Conservation (phyloP, 1,140 invertebrate species). For the Physella acuta region DNA sequence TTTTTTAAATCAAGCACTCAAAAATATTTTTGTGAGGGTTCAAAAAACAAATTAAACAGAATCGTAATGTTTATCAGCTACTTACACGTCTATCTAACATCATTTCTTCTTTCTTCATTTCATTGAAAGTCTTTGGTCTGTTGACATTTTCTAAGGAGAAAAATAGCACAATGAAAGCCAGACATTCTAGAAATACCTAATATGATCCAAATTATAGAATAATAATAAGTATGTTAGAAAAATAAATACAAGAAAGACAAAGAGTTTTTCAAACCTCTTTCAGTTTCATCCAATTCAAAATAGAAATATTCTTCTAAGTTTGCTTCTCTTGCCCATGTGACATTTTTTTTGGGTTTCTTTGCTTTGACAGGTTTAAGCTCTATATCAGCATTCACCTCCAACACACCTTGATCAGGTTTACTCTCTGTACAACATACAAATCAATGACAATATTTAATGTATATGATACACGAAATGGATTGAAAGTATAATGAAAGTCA, state of each 20-base stretch:
- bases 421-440: too few relatives aligned
- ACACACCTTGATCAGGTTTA: too few relatives aligned
- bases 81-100: conserved; percentile 70
- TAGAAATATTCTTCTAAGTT: conserved; percentile 77
- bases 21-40: too few relatives aligned
- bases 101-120: conserved; percentile 87
- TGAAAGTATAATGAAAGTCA: too few relatives aligned
- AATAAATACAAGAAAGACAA: too few relatives aligned
- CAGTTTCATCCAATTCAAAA: conserved; percentile 91
- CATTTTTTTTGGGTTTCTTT: conserved; percentile 68
- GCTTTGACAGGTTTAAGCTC: conserved; percentile 16
- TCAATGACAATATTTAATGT: too few relatives aligned
- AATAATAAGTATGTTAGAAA: too few relatives aligned
- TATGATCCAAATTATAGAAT: background rate
- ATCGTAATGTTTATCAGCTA: too few relatives aligned
- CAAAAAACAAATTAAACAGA: too few relatives aligned
- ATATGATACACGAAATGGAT: too few relatives aligned
- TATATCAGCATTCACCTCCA: too few relatives aligned
- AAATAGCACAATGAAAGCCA: background rate
- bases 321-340: conserved; percentile 77
- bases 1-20: too few relatives aligned
- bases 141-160: conserved; percentile 78
- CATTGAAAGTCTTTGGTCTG: conserved; percentile 76
- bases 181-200: background rate
- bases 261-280: conserved; percentile 66